A percentile compares a stretch with the other conserved stretches of the same genome.
phyloP scores from a whole-genome alignment of 2,888 invertebrate species.

The Metalampra italica region DNA sequence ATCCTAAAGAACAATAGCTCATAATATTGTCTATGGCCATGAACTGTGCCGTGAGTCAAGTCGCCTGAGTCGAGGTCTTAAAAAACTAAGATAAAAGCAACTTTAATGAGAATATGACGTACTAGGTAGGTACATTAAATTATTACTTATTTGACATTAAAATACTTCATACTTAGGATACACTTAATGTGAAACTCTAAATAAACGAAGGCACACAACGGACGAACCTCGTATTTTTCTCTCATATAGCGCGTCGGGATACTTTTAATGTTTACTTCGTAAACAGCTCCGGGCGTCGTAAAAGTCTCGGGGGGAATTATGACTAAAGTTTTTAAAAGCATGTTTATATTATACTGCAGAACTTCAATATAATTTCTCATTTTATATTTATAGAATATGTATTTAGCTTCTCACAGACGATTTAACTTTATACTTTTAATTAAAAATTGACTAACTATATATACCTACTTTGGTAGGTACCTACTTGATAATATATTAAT shows the following conservation, averaged over 20 bases:
- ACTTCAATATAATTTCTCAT: constrained; percentile 17
- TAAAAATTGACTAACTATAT: neutral
- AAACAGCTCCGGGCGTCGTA: constrained; percentile 31
- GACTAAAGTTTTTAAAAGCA: constrained; percentile 26
- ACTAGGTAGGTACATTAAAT: too few relatives aligned
- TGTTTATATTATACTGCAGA: constrained; percentile 26
- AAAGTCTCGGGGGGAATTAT: constrained; percentile 34
- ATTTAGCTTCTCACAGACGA: neutral
- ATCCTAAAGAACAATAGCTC: too few relatives aligned
- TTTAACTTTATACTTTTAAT: neutral
- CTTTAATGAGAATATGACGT: too few relatives aligned
- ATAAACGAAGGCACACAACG: neutral
- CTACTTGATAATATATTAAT: too few relatives aligned
- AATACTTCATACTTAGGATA: too few relatives aligned
- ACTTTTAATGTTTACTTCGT: constrained; percentile 31
- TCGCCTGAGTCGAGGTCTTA: too few relatives aligned
- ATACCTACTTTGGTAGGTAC: neutral
- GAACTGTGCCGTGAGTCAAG: too few relatives aligned
- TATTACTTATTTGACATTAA: too few relatives aligned
- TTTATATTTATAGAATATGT: neutral
- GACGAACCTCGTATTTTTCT: neutral
- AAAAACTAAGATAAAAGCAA: too few relatives aligned
- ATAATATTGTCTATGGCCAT: too few relatives aligned
- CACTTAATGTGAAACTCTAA: too few relatives aligned
- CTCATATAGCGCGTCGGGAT: neutral